Evolutionary conservation across 2,113 vertebrate genomes (phyloP), one percentile per base, ranked within the genome.

Genomic region (Asarcornis scutulata): DNA sequence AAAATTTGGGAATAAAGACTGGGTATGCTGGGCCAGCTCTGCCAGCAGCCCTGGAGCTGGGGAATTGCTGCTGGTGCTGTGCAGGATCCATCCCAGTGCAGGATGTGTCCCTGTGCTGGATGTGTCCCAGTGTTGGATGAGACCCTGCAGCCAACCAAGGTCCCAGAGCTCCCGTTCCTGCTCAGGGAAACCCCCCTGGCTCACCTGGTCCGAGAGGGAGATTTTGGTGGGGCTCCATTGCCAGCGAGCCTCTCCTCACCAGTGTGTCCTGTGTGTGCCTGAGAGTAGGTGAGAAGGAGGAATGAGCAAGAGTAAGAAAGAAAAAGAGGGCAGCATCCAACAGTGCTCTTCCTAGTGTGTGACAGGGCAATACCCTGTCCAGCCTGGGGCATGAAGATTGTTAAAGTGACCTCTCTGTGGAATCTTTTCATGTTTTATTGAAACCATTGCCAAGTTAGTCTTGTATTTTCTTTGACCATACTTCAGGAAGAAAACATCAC

Each of bases 1-100:
- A 44, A 44, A 17, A 44, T 44, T 44, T 44, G 44, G 44, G 17
- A 44, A 44, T 44, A 44, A 44, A 44, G 44, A 44, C 44, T 5
- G 15, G 27, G 26, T 25, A 7, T 0, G 18, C 48, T 38, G 42
- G 10, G 36, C 26, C 0, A 5, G 15, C 29, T 77, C 38, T 48
- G 48, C 48, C 48, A 48, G 48, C 48, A 22, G 48, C 48, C 48
- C 21, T 21, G 21, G 48, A 48, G 48, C 21, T 11, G 48, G 48
- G 48, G 48, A 50, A 50, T 23, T 50, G 48, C 48, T 50, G 48
- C 48, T 50, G 48, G 22, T 52, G 50, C 50, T 25, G 23, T 52
- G 50, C 50, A 13, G 22, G 50, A 52, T 52, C 11, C 6, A 7
- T 52, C 12, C 50, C 50, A 13, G 50, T 52, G 50, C 50, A 22